These are phyloP conservation scores for Rhabdomys dilectus DNA, from an alignment of 2,113 vertebrate species.

Conservation along the genomic window DNA sequence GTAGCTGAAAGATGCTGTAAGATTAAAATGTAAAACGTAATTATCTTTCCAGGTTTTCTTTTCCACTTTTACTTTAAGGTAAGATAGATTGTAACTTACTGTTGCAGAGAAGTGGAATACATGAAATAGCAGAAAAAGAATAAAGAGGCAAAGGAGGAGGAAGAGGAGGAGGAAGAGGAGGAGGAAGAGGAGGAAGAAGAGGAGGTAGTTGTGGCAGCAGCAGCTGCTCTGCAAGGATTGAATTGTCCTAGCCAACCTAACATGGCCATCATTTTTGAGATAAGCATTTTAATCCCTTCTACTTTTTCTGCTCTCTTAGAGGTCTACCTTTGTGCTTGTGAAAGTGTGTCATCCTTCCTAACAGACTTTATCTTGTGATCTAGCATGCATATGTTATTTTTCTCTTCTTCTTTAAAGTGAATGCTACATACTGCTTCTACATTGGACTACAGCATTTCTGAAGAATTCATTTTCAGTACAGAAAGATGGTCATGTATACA, in stretches of 20 bases:
- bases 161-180: too few species aligned
- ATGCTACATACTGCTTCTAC: neutral
- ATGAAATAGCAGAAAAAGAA: neutral
- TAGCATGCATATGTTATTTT: neutral
- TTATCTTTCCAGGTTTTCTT: neutral
- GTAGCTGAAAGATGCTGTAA: neutral
- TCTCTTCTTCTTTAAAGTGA: neutral
- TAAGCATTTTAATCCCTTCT: neutral
- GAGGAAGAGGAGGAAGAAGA: too few species aligned
- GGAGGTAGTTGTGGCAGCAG: too few species aligned
- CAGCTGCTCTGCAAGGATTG: too few species aligned
- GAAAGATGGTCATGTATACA: neutral
- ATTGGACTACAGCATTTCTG: neutral
- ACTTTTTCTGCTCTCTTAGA: neutral
- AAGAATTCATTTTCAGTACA: neutral
- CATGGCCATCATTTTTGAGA: neutral
- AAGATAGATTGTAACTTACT: neutral
- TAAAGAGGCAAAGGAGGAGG: too few species aligned
- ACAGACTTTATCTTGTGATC: neutral
- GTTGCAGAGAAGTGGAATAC: neutral
- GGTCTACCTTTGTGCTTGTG: neutral
- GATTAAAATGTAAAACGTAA: neutral
- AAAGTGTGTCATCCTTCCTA: neutral
- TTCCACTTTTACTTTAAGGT: neutral
- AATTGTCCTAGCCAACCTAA: rapidly evolving